Percentiles rank a stretch among this genome's conserved stretches.
Conservation (phyloP, 2,797 vertebrate genomes). For the Gorsachius magnificus region DNA sequence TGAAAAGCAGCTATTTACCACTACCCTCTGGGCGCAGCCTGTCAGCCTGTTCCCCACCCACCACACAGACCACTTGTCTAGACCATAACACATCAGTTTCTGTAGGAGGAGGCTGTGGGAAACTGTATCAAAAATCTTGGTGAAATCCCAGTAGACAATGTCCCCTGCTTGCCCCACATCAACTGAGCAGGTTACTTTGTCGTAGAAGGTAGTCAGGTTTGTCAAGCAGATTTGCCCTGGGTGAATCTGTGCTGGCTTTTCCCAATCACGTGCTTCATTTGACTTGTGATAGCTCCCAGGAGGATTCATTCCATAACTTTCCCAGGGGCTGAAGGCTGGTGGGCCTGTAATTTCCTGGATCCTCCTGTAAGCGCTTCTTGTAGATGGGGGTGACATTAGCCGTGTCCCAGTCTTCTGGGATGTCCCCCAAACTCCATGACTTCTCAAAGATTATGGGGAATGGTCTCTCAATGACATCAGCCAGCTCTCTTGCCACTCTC, state of each 20-base stretch:
- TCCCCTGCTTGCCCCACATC: neutral
- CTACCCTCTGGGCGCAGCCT: neutral
- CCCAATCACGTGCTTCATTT: neutral
- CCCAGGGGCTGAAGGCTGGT: neutral
- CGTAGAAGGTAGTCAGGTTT: neutral
- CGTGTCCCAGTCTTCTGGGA: neutral
- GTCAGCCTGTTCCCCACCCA: neutral
- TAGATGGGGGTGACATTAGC: neutral
- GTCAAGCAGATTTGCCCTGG: neutral
- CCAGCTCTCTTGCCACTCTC: neutral
- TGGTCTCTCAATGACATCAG: neutral
- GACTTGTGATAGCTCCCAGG: neutral
- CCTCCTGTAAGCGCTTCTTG: neutral
- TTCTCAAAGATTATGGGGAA: neutral
- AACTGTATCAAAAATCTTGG: neutral
- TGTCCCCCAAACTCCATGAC: neutral
- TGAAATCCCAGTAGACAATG: neutral
- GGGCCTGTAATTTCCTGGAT: neutral
- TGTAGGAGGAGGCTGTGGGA: neutral
- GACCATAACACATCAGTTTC: neutral
- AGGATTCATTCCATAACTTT: neutral
- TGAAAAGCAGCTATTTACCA: neutral
- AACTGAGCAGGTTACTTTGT: neutral
- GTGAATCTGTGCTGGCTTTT: neutral
- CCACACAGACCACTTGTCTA: neutral